Base-by-base conservation (phyloP, 2,888 invertebrate species). In the Chorisops tibialis region DNA sequence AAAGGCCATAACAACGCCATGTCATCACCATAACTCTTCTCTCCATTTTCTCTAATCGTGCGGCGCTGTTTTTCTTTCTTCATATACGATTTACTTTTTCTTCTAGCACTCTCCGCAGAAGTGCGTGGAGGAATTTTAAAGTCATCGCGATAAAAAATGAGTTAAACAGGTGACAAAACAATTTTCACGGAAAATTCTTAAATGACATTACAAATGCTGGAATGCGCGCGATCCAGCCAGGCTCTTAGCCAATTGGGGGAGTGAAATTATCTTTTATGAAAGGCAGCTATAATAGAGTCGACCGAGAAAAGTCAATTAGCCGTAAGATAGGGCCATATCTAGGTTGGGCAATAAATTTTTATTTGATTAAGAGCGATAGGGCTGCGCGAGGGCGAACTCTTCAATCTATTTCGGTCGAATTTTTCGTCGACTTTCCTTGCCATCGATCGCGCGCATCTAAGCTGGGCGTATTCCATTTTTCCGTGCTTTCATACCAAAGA, bases 101-200 rank as follows among this genome's bases (percentile, higher is more conserved):
- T 54, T 54, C 21, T 22, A n/a, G 22, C 24, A 14, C 14, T 24
- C 45, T 18, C 19, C 30, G 3, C 30, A 45, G 12, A 45, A 43
- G 18, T n/a, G 41, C n/a, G 43, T 30, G 56, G 45, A 30, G 30
- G 18, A 12, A 45, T 56, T 45, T 30, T 30, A n/a, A 18, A 56
- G 56, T 41, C 45, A 59, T 18, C 43, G 22, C 39, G 62, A 64
- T 64, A 64, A 64, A 64, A 64, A 64, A 64, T 64, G 64, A 64
- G 59, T 39, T 59, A 62, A 62, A 54, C 64, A 64, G 64, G 64
- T 64, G 64, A 64, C 64, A 64, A 64, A 64, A 64, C 62, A 64
- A 62, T 64, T 64, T 64, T 62, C 64, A 61, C 59, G 51, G 50
- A 61, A 61, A 51, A 61, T 64, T 59, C 61, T 56, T 62, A 39